A percentile compares a stretch with the other conserved stretches of the same genome.
These are phyloP conservation scores for Scaptomyza caliginosa DNA, from an alignment of 2,888 invertebrate species.

Conservation along the genomic window DNA sequence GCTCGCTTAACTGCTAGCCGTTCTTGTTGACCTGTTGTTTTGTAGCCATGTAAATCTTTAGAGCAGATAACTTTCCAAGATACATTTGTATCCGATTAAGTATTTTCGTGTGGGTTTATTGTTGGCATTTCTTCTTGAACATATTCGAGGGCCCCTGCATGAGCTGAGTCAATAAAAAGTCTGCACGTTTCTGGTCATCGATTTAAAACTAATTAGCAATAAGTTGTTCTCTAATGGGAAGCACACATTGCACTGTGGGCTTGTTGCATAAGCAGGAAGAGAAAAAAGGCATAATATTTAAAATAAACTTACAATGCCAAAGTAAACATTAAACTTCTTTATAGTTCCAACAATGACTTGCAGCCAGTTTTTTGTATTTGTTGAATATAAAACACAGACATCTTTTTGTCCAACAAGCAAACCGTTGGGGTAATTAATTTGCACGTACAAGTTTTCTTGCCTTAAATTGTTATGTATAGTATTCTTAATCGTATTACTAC, in stretches of 20 bases:
- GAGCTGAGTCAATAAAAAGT: slow-evolving; percentile 19
- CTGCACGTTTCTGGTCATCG: slow-evolving; percentile 62
- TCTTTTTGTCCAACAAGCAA: background rate
- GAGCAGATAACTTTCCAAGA: no score
- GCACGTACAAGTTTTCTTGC: background rate
- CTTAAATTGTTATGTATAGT: background rate
- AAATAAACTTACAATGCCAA: no score
- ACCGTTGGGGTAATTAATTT: slow-evolving; percentile 1
- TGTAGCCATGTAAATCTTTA: background rate
- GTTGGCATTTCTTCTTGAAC: background rate
- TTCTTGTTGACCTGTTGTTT: background rate
- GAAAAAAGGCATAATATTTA: no score
- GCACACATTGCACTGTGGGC: slow-evolving; percentile 42
- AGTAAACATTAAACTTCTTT: no score
- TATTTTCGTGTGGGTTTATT: background rate
- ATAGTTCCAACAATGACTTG: no score
- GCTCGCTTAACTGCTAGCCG: background rate
- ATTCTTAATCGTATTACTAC: background rate
- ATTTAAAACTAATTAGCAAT: slow-evolving; percentile 80
- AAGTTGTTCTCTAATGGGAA: slow-evolving; percentile 61
- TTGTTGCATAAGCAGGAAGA: background rate
- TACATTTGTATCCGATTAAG: background rate
- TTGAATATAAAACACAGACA: background rate
- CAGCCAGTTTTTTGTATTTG: background rate
- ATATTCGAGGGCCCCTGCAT: background rate